Evolutionary conservation across 2,797 vertebrate genomes (phyloP).

Genomic region (Alca torda): DNA sequence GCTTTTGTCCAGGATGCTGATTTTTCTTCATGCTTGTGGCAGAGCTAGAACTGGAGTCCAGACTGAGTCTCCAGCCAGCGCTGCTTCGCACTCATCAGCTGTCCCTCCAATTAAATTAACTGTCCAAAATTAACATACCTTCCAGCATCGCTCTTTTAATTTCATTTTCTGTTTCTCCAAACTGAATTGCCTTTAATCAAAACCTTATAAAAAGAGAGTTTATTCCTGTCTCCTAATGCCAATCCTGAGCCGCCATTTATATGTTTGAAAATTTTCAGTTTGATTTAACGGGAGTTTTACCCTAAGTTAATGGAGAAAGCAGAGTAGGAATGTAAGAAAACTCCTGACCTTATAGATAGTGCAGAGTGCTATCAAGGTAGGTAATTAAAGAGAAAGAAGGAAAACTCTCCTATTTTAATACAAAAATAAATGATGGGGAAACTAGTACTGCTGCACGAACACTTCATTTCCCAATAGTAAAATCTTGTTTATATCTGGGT

Average conservation of each 20-base stretch:
- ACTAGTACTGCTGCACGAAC: background rate
- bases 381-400: background rate
- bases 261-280: background rate
- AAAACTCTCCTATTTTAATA: background rate
- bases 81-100: background rate
- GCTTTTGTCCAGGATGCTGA: background rate
- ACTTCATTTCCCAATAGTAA: background rate
- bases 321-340: background rate
- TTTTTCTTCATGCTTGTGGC: background rate
- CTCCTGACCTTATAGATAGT: background rate
- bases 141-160: background rate
- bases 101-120: background rate
- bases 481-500: conserved; percentile 20
- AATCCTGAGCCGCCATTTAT: background rate
- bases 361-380: background rate
- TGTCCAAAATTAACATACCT: background rate
- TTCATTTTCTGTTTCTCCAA: background rate
- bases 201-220: background rate
- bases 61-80: background rate
- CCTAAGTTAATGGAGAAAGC: background rate
- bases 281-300: background rate
- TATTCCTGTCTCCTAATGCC: background rate
- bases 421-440: background rate
- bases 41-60: background rate
- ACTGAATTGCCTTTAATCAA: background rate